Conservation (phyloP, 2,113 vertebrate genomes). For the Arothron firmamentum region DNA sequence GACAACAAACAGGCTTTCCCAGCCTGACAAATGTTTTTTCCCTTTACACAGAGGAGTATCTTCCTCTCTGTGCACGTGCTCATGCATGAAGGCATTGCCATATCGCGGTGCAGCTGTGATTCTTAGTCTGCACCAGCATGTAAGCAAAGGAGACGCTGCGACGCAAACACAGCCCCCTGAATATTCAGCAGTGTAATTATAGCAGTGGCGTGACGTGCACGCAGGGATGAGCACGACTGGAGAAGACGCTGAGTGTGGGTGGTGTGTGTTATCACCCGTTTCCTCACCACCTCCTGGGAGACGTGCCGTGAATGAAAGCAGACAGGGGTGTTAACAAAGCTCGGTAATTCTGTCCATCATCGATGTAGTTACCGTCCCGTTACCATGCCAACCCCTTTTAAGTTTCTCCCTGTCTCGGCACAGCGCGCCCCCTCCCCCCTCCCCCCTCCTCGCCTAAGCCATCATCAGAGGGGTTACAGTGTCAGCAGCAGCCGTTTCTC, state of each 20-base stretch:
- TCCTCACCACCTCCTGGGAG: conserved; percentile 17
- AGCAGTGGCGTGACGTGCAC: conserved; percentile 55
- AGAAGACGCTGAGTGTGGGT: conserved; percentile 11
- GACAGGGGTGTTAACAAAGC: conserved; percentile 37
- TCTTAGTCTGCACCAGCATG: conserved; percentile 33
- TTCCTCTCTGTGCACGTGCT: no score
- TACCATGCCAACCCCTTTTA: conserved; percentile 47
- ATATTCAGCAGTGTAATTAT: conserved; percentile 61
- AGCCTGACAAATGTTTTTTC: no score
- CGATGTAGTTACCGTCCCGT: conserved; percentile 41
- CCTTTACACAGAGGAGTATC: no score
- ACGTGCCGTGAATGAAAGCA: conserved; percentile 27
- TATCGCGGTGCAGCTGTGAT: conserved; percentile 18
- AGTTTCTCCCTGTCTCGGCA: conserved; percentile 21
- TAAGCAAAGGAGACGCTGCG: conserved; percentile 47
- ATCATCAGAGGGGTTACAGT: conserved; percentile 50
- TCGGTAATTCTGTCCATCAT: conserved; percentile 58
- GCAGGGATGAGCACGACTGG: conserved; percentile 32
- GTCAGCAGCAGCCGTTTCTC: conserved; percentile 43
- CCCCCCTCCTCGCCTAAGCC: conserved; percentile 9
- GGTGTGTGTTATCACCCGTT: conserved; percentile 18
- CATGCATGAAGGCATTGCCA: conserved; percentile 23
- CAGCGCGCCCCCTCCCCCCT: neutral
- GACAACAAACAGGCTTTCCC: no score
- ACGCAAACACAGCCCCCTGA: conserved; percentile 36